Conservation (phyloP, 2,888 invertebrate genomes). For the Heliconius charithonia region DNA sequence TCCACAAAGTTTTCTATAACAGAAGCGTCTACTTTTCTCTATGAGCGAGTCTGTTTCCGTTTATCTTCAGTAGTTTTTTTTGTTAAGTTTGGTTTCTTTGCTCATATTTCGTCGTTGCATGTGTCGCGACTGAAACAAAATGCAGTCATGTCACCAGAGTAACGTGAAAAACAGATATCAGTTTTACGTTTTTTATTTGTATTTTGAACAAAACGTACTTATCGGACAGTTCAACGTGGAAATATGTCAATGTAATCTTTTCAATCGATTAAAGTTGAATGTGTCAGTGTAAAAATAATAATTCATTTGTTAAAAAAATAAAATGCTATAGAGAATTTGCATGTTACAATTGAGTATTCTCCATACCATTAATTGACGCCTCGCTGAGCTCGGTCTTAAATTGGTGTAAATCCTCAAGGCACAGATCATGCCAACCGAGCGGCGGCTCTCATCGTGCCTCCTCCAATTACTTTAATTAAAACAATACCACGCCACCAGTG, state of each 20-base stretch:
- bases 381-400: constrained; percentile 76
- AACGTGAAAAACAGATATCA: constrained; percentile 38
- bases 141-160: constrained; percentile 40
- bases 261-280: constrained; percentile 18
- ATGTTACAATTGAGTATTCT: constrained; percentile 62
- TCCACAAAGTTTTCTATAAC: constrained; percentile 74
- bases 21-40: constrained; percentile 75
- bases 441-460: constrained; percentile 79
- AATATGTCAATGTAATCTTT: constrained; percentile 36
- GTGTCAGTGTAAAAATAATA: constrained; percentile 32
- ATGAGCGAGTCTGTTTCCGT: constrained; percentile 78
- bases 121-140: constrained; percentile 60
- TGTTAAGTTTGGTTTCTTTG: constrained; percentile 73
- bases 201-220: constrained; percentile 32
- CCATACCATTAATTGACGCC: constrained; percentile 75
- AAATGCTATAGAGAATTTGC: constrained; percentile 48
- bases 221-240: constrained; percentile 21
- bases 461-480: constrained; percentile 84
- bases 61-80: constrained; percentile 77
- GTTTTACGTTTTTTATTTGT: constrained; percentile 30
- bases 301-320: constrained; percentile 39
- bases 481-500: constrained; percentile 81
- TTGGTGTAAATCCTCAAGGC: constrained; percentile 83
- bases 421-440: constrained; percentile 80
- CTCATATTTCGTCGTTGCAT: constrained; percentile 71